Evolutionary conservation across 1,140 invertebrate species (phyloP), one percentile per base, ranked within the genome.

Genomic region (Holcopasites calliopsidis): DNA sequence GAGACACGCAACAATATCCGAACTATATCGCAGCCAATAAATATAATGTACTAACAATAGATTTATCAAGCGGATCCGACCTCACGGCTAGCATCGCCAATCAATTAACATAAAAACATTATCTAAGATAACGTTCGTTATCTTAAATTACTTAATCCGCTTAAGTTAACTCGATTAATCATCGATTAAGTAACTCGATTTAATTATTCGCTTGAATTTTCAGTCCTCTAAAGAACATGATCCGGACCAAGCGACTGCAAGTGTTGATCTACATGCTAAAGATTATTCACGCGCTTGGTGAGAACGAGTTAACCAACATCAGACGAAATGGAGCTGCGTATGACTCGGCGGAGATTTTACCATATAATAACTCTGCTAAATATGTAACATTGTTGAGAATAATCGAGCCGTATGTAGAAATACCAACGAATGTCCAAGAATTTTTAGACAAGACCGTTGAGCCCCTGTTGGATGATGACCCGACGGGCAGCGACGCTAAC

Each of bases 191-290:
- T 55, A 55, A 8, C 18, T 55, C 6, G 3, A 62, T 54, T 52
- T 47, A 11, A 47, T 33, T 40, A 23, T 44, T 11, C 7, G 38
- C 61, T 68, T 64, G 40, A n/a, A 62, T 50, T 38, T 52, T 2
- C 18, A 47, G 38, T n/a, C 6, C 50, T 26, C 16, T 8, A 28
- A n/a, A n/a, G 44, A 54, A 47, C 33, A 87, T 71, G 86, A 84
- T 84, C 8, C 52, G 60, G 31, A 80, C 74, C 26, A 86, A 80
- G 75, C 50, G 60, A 40, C 57, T 85, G 40, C 77, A 64, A 50
- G 50, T 79, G 5, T 26, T 86, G 11, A 65, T 86, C 4, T 77
- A 70, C 68, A 54, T 72, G 13, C 23, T 86, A 28, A 73, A 76
- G 58, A 68, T 81, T 13, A 77, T 76, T 16, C 77, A 65, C 10